Evolutionary conservation across 1,140 invertebrate genomes (phyloP).

Genomic region (Atopsyche davidsoni): DNA sequence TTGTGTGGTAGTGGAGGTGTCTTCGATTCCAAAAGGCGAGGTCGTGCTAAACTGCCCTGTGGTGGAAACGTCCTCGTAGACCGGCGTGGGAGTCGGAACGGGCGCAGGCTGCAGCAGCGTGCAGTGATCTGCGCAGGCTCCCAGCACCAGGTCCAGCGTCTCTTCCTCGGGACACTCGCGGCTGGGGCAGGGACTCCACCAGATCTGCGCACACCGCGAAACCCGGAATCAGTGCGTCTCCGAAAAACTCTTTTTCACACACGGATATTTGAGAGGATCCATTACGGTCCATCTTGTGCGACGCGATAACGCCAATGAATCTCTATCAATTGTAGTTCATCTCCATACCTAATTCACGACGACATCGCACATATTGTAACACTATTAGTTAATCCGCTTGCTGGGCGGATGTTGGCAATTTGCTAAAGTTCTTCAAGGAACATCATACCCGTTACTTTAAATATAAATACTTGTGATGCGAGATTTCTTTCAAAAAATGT

Average conservation of each 20-base stretch:
- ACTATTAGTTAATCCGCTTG: constrained; percentile 43
- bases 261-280: constrained; percentile 16
- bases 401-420: constrained; percentile 47
- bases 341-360: constrained; percentile 34
- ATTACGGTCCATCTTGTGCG: constrained; percentile 28
- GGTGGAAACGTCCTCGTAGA: constrained; percentile 1
- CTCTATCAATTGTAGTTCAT: constrained; percentile 31
- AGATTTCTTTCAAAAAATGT: constrained; percentile 13
- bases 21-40: background rate
- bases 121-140: constrained; percentile 64
- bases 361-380: constrained; percentile 40
- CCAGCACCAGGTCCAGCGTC: constrained; percentile 62
- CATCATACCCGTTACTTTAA: constrained; percentile 30
- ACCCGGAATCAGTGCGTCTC: constrained; percentile 15
- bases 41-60: background rate
- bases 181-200: constrained; percentile 72
- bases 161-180: constrained; percentile 67
- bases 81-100: constrained; percentile 25
- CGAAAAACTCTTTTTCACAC: constrained; percentile 16
- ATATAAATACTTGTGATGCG: constrained; percentile 23
- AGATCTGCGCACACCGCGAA: constrained; percentile 47
- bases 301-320: constrained; percentile 30
- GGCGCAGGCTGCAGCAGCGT: constrained; percentile 40
- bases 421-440: constrained; percentile 48
- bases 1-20: constrained; percentile 1